A percentile compares a stretch with the other conserved stretches of the same genome.
Conservation (phyloP, 2,113 vertebrate species). For the Polyodon spathula region DNA sequence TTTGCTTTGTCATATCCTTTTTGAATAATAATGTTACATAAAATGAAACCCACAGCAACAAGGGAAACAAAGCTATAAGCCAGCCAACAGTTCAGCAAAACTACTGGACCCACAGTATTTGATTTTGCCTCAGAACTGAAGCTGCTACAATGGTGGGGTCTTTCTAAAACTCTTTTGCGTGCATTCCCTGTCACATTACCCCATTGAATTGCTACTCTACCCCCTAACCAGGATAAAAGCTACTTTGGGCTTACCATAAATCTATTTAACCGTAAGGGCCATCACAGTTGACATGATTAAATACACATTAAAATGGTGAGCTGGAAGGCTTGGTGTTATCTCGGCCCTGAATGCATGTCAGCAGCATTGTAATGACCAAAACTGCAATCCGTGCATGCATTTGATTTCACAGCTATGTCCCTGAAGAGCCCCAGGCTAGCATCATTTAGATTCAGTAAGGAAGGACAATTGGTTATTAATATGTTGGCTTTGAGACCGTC, state of each 20-base stretch:
- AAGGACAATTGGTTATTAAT: too few species aligned
- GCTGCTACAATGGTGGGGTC: background rate
- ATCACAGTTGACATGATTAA: background rate
- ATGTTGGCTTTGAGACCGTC: too few species aligned
- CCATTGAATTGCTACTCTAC: background rate
- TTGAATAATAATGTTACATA: too few species aligned
- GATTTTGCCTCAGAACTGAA: background rate
- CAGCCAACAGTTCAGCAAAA: too few species aligned
- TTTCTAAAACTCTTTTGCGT: background rate
- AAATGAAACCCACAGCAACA: too few species aligned
- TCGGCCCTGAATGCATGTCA: background rate
- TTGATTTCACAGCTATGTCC: constrained; percentile 10
- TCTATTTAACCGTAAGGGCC: background rate
- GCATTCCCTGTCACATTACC: background rate
- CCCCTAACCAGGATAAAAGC: background rate
- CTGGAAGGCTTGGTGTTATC: background rate
- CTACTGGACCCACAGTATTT: too few species aligned
- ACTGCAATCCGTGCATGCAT: background rate
- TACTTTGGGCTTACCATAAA: background rate
- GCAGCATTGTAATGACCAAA: background rate
- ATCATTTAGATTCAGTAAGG: too few species aligned
- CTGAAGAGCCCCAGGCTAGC: too few species aligned
- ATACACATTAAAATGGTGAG: background rate
- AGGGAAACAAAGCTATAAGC: too few species aligned
- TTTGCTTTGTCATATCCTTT: too few species aligned